A percentile compares a stretch with the other conserved stretches of the same genome.
Evolutionary conservation across 2,797 vertebrate species (phyloP).

Genomic region (Rhyacichthys aspro): DNA sequence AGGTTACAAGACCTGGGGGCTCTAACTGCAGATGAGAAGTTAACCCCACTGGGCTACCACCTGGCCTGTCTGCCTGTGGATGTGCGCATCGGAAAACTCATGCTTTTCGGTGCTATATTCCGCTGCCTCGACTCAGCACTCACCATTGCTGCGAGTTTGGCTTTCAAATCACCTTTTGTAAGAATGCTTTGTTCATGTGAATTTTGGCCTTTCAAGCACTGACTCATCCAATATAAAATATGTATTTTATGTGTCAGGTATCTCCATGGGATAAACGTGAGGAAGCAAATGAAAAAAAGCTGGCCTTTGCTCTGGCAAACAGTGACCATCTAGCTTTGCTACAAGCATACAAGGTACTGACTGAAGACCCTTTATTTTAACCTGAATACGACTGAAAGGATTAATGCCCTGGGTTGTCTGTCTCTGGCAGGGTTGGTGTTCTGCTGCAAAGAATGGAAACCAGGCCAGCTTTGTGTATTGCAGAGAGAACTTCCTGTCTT

Average conservation of each 20-base stretch:
- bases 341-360: constrained; percentile 90
- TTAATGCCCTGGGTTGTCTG: not conserved
- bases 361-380: not conserved
- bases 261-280: constrained; percentile 98
- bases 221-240: not conserved
- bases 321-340: constrained; percentile 95
- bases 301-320: constrained; percentile 89
- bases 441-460: constrained; percentile 82
- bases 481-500: constrained; percentile 93
- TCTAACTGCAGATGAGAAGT: constrained; percentile 86
- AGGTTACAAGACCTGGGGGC: constrained; percentile 93
- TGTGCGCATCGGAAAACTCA: constrained; percentile 96
- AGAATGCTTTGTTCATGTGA: constrained; percentile 40
- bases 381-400: not conserved
- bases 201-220: not conserved
- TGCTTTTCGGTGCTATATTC: constrained; percentile 97
- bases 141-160: constrained; percentile 96
- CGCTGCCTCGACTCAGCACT: constrained; percentile 95
- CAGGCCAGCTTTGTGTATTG: constrained; percentile 88
- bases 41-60: constrained; percentile 96
- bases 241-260: constrained; percentile 78
- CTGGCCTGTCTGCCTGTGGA: constrained; percentile 96
- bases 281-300: constrained; percentile 93
- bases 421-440: constrained; percentile 87
- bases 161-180: constrained; percentile 89